A percentile compares a stretch with the other conserved stretches of the same genome.
Conservation (phyloP, 2,113 vertebrate species). For the Eupsittula cactorum region DNA sequence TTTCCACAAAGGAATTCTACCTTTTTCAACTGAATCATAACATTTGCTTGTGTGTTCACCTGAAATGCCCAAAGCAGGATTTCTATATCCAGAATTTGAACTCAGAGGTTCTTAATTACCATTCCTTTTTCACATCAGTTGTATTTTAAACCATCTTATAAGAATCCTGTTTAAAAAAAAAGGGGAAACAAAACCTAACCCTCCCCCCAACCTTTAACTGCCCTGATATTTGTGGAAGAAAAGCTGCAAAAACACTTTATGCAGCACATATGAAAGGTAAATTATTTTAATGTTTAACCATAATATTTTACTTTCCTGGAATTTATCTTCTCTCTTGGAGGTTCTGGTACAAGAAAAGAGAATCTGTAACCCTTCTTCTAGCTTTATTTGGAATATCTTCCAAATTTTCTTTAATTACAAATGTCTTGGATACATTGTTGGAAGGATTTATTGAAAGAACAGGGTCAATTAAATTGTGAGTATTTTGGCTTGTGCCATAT, state of each 20-base stretch:
- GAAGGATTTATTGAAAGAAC: background rate
- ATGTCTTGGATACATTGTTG: background rate
- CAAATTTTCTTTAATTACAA: background rate
- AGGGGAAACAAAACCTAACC: background rate
- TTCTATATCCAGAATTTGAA: background rate
- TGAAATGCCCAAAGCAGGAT: background rate
- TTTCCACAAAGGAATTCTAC: background rate
- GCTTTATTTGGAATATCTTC: background rate
- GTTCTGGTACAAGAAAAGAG: background rate
- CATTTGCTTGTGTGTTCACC: background rate
- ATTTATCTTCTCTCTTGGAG: constrained; percentile 25
- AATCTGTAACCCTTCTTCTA: background rate
- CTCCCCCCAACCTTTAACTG: background rate
- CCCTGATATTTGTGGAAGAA: background rate
- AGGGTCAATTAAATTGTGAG: background rate
- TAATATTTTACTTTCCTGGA: constrained; percentile 40
- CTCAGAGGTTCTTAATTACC: background rate
- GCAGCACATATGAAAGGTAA: background rate
- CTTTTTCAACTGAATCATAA: background rate
- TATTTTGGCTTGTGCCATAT: background rate
- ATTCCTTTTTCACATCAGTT: background rate
- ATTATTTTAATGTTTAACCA: constrained; percentile 29
- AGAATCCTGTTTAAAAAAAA: background rate
- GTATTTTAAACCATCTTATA: background rate
- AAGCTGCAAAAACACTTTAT: constrained; percentile 26